Conservation (phyloP, 2,888 invertebrate genomes). For the Tromatobia lineatoria region DNA sequence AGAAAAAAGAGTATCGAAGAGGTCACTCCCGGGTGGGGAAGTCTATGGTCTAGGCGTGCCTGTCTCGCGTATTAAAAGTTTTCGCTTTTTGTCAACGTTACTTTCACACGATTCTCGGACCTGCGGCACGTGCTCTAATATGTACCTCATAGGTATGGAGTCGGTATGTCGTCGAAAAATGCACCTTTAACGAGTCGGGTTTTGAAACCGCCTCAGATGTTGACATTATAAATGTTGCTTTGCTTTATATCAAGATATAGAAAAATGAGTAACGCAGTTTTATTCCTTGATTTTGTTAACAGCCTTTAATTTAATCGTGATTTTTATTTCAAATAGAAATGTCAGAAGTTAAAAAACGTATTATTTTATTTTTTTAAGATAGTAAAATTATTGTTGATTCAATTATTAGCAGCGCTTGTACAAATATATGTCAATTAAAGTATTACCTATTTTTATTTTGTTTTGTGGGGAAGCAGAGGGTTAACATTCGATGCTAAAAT, state of each 20-base stretch:
- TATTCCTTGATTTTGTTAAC: neutral
- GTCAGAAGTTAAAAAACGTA: too few species aligned
- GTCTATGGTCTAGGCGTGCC: constrained; percentile 39
- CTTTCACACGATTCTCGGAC: constrained; percentile 53
- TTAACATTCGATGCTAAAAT: too few species aligned
- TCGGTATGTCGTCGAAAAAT: neutral
- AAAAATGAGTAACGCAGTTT: neutral
- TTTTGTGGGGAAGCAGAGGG: too few species aligned
- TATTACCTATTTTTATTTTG: too few species aligned
- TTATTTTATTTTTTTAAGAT: too few species aligned
- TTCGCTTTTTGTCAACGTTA: constrained; percentile 58
- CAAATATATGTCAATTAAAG: too few species aligned
- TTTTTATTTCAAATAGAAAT: neutral
- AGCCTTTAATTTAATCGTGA: neutral
- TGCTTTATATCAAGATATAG: neutral
- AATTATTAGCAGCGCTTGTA: too few species aligned
- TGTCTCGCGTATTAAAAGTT: constrained; percentile 44
- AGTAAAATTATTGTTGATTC: too few species aligned
- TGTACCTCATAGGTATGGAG: neutral
- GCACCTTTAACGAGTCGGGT: neutral
- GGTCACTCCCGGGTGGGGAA: constrained; percentile 18
- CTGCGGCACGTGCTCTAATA: constrained; percentile 9
- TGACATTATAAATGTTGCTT: neutral
- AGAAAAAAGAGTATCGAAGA: constrained; percentile 53
- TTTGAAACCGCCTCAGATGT: neutral